Percentiles rank a stretch among this genome's conserved stretches.
Evolutionary conservation across 2,888 invertebrate genomes (phyloP).

Genomic region (Gibbula magus): DNA sequence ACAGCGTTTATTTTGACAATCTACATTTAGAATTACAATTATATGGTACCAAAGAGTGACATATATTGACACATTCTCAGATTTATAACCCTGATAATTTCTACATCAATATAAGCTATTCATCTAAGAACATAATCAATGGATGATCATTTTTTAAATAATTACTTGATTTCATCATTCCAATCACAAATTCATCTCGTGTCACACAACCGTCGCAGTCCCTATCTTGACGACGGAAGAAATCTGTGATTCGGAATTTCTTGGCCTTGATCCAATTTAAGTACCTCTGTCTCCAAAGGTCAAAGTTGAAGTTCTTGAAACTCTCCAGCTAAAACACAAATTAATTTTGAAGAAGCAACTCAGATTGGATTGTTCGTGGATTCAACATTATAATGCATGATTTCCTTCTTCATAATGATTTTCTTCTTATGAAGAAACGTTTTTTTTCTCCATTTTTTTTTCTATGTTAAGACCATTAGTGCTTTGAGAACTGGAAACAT

Average conservation of each 20-base stretch:
- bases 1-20: no score
- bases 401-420: no score
- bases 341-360: no score
- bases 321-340: constrained; percentile 69
- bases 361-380: no score
- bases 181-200: constrained; percentile 73
- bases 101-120: background rate
- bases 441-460: background rate
- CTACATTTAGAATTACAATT: no score
- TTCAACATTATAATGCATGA: no score
- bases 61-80: no score
- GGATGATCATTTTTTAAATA: background rate
- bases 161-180: constrained; percentile 73
- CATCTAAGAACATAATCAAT: background rate
- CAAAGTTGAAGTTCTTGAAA: constrained; percentile 75
- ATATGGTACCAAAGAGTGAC: no score
- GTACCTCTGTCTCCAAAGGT: constrained; percentile 73
- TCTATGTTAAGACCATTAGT: no score
- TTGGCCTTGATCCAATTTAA: constrained; percentile 74
- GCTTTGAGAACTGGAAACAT: no score
- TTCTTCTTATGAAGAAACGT: background rate
- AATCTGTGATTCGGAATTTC: constrained; percentile 74
- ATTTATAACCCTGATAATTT: no score
- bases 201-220: constrained; percentile 71
- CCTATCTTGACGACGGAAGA: constrained; percentile 74